phyloP scores from a whole-genome alignment of 2,888 invertebrate genomes.

The Girardia tigrina region DNA sequence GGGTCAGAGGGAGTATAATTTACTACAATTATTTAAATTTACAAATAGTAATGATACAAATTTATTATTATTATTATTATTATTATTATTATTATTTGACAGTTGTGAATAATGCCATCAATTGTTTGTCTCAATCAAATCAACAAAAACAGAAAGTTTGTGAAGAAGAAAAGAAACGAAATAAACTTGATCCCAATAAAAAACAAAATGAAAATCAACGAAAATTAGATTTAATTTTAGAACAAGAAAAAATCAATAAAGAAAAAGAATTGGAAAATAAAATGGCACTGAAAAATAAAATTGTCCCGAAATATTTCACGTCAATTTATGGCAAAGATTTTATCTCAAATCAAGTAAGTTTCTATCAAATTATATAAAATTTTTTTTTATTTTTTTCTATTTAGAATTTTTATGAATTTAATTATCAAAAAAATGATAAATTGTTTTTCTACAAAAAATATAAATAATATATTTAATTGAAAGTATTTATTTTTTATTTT shows the following conservation, averaged over 20 bases:
- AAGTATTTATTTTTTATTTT: neutral
- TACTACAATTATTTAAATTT: too few relatives aligned
- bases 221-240: conserved; percentile 44
- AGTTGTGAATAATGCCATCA: neutral
- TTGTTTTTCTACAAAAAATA: neutral
- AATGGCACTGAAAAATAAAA: conserved; percentile 41
- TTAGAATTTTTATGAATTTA: too few relatives aligned
- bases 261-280: conserved; percentile 42
- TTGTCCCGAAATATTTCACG: conserved; percentile 46
- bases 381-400: too few relatives aligned
- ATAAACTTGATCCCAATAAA: neutral
- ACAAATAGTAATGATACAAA: too few relatives aligned
- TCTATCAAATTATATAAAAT: too few relatives aligned
- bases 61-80: neutral
- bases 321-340: conserved; percentile 48
- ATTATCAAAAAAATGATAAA: too few relatives aligned
- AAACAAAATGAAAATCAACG: conserved; percentile 41
- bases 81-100: neutral
- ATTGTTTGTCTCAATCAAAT: neutral
- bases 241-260: conserved; percentile 43
- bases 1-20: too few relatives aligned
- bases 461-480: neutral
- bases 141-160: too few relatives aligned
- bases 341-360: conserved; percentile 42
- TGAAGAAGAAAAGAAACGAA: too few relatives aligned